Evolutionary conservation across 92 coral and sea anemone genomes (phyloP), one percentile per base, ranked within the genome.

Genomic region (Parazoanthus darwini): DNA sequence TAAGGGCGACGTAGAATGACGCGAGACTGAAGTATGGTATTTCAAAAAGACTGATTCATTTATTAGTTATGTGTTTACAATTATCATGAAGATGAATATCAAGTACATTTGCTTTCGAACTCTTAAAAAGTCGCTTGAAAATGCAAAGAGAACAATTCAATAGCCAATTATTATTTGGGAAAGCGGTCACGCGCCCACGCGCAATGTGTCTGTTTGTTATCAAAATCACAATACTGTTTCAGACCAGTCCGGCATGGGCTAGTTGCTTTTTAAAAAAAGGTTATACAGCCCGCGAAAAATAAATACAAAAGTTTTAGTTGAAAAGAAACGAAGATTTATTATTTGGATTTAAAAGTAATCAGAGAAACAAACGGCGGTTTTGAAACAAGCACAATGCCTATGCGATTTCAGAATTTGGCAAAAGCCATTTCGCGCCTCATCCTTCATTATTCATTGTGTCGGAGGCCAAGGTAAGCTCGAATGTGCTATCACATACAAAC

Each of bases 391-490:
- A 39, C 33, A 37, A 76, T 36, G 43, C 43, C 59, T 25, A 80
- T 36, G 71, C 72, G 36, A 80, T 56, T 35, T 56, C 13, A 58
- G 85, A 70, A 84, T 44, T 73, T 35, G 78, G 78, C 78, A 68
- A 74, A 22, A 26, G 35, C 42, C 65, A 33, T 56, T 70, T 44
- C 8, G 46, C 44, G 46, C n/a, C n/a, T 51, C 77, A 29, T 26
- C 70, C 77, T 65, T n/a, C n/a, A 10, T 36, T 35, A 44, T 63
- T 8, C 79, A 71, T 84, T 84, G 87, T 84, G 71, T 54, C 38
- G 33, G 78, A 29, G 67, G 44, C 65, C 87, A 71, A 84, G 87
- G 78, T 72, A n/a, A 51, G 25, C 56, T 39, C 36, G 23, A 3
- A 38, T 44, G 6, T 6, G 33, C 33, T 44, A 44, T 44, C 50